Base-by-base conservation (phyloP, 1,140 invertebrate genomes). In the Lysiphlebus fabarum region DNA sequence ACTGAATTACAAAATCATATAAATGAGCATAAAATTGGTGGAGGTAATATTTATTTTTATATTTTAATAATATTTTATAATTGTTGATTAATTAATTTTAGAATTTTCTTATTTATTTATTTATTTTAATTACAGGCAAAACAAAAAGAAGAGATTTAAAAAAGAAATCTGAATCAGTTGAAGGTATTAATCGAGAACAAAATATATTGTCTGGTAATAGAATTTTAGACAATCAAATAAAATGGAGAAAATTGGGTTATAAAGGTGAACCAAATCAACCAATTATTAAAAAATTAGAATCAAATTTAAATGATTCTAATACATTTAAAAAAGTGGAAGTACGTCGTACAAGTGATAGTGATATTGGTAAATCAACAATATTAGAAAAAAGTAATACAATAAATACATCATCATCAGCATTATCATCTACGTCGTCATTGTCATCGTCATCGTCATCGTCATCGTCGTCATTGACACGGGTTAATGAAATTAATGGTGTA, bases 141-240 rank as follows among this genome's bases (percentile, higher is more conserved):
- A 80, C 77, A 50, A 82, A 82, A 62, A 81, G 80, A 77, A 76
- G 79, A 70, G 81, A 81, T 67, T 79, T 78, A 50, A 81, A 81
- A 69, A 82, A 80, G 62, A 84, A 84, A 64, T 64, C 71, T 5
- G 81, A 80, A 58, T 73, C 80, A 8, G 73, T 74, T 4, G 79
- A 82, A 6, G 70, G 75, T 63, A 56, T 75, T 45, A 71, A 76
- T 64, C 70, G 78, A 8, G 78, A 79, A 67, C 78, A 81, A 65
- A 80, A 76, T 63, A 64, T 80, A 12, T 62, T 81, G 34, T 74
- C 77, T 0, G 78, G 78, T 44, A 78, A 77, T 57, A 73, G 78
- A 58, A 77, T 80, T 56, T 55, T 80, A 37, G 78, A 79, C 63
- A 80, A 74, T 59, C 76, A 78, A 62, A 58, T 69, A 6, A 80